A percentile compares a stretch with the other conserved stretches of the same genome.
These are phyloP conservation scores for Peromyscus attwateri DNA, from an alignment of 2,797 vertebrate genomes.

Conservation along the genomic window DNA sequence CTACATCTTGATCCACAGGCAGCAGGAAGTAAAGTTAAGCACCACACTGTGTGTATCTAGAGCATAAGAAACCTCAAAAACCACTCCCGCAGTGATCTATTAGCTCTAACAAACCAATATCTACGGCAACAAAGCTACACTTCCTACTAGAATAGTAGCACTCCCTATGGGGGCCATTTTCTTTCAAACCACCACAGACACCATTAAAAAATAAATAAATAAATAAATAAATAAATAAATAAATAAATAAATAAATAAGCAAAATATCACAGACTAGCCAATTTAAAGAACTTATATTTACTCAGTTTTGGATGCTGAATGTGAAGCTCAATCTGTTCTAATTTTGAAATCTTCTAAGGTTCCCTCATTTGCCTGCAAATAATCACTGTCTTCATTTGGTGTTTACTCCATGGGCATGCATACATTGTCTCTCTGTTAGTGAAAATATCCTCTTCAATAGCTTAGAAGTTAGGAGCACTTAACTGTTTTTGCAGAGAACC, in stretches of 20 bases:
- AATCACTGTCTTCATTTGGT: neutral
- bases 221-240: neutral
- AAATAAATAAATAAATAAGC: no score
- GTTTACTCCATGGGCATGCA: rapidly evolving
- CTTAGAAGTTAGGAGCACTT: neutral
- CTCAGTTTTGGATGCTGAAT: neutral
- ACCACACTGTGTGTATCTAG: neutral
- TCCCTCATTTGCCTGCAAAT: neutral
- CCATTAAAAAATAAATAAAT: neutral
- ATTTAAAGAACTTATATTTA: neutral
- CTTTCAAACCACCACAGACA: neutral
- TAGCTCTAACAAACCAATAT: neutral
- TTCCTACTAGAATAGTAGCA: neutral
- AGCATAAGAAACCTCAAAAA: neutral
- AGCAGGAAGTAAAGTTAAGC: neutral
- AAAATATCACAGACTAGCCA: neutral
- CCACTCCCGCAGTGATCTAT: neutral
- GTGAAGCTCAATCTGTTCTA: neutral
- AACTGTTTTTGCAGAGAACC: no score
- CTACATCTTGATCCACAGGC: neutral
- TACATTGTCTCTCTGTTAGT: neutral
- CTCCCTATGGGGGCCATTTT: neutral
- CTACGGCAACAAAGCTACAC: neutral
- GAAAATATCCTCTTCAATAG: neutral
- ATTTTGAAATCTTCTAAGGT: neutral